Conservation (phyloP, 2,113 vertebrate species). For the Rhea pennata region DNA sequence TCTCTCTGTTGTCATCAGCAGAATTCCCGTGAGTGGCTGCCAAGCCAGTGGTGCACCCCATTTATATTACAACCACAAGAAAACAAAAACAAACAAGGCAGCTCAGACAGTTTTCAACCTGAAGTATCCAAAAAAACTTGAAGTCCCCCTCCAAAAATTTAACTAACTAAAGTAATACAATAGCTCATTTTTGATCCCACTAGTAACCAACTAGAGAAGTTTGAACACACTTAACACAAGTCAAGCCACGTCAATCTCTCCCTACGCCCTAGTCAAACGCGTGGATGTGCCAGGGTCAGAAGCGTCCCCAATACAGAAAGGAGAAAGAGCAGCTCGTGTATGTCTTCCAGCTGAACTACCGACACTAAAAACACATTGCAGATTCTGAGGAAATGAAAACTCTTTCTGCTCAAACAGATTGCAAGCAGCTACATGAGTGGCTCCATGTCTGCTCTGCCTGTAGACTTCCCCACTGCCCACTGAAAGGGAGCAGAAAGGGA, state of each 20-base stretch:
- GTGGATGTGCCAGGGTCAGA: neutral
- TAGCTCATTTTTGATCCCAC: neutral
- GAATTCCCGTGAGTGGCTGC: neutral
- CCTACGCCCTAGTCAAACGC: neutral
- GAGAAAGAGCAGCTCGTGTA: neutral
- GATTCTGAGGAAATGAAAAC: neutral
- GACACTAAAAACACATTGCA: neutral
- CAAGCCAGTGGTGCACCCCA: neutral
- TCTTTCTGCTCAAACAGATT: neutral
- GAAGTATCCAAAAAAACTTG: neutral
- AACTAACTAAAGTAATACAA: neutral
- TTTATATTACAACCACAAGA: neutral
- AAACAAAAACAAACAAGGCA: neutral
- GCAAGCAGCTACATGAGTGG: fast-evolving
- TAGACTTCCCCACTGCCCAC: neutral
- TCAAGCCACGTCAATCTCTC: fast-evolving
- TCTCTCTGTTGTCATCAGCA: neutral
- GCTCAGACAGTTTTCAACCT: neutral
- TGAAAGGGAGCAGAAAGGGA: neutral
- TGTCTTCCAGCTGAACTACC: fast-evolving
- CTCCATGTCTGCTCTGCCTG: neutral
- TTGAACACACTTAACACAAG: neutral
- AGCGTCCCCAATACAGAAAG: neutral
- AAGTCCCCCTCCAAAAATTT: neutral
- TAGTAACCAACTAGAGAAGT: neutral